Base-by-base conservation (phyloP, 35 echinoderm and acorn worm genomes). In the Lytechinus pictus region DNA sequence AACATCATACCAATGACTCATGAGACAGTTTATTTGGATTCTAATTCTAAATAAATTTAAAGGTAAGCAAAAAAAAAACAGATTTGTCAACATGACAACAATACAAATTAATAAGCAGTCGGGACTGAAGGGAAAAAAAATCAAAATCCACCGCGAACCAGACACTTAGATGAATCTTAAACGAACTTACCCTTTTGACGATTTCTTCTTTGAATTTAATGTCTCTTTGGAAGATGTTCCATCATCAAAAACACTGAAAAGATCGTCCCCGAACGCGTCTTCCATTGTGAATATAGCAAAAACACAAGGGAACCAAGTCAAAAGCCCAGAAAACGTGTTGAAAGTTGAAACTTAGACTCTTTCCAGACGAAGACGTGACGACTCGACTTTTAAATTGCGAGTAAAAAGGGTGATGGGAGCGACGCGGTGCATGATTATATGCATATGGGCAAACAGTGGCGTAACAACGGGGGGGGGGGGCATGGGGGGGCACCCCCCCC, bases 191-290 rank as follows among this genome's bases (percentile, higher is more conserved):
- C 88, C 52, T 10, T 90, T 90, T 52, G 28, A 44, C 11, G 88
- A 52, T 19, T 19, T 44, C 12, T 90, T 90, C 88, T 90, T 54
- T 52, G 88, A 90, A 52, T 57, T 29, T 7, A 86, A 52, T 24
- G 51, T 53, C 72, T 97, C 89, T 86, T 96, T 91, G 52, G 86
- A 6, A 16, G 95, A 56, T 27, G 29, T 86, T 87, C 28, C 86
- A 7, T 96, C 97, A 55, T 97, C 95, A 87, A 97, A 97, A 94
- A 97, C 97, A 90, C 92, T 94, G 88, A 97, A 97, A 52, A 97
- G 87, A 92, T 97, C 97, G 28, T 94, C 97, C 28, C 97, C 97
- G 87, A 97, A 97, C 10, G 94, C 97, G 52, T 71, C 66, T 79
- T 16, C 66, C 66, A 79, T 79, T 19, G 21, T 6, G 16, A 79